Evolutionary conservation across 2,888 invertebrate species (phyloP).

Genomic region (Heliconius hortense): DNA sequence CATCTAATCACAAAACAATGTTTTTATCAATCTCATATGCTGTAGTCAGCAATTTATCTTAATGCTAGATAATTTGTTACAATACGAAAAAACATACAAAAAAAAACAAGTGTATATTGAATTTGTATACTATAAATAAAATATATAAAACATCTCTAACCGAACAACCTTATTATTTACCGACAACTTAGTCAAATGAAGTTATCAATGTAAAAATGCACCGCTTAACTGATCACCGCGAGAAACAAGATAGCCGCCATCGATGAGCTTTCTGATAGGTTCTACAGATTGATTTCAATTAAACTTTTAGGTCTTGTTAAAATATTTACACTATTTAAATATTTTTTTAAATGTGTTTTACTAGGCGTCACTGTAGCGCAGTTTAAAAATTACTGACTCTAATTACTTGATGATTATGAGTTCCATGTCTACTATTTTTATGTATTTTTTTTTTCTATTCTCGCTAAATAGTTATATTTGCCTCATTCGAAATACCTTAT

Average conservation of each 20-base stretch:
- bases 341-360: no score
- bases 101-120: background rate
- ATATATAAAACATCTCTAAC: background rate
- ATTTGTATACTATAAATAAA: background rate
- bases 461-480: background rate
- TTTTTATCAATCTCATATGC: background rate
- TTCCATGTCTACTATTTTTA: background rate
- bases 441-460: background rate
- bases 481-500: background rate
- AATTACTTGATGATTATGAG: background rate
- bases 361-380: background rate
- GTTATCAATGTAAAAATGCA: slow-evolving; percentile 15
- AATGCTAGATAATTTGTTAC: background rate
- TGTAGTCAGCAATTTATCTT: background rate
- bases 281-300: slow-evolving; percentile 13
- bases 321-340: background rate
- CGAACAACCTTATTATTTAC: background rate
- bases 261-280: slow-evolving; percentile 3
- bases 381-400: no score
- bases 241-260: slow-evolving; percentile 20
- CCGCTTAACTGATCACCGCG: slow-evolving; percentile 14
- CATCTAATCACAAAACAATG: no score
- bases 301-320: background rate
- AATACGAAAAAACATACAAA: background rate
- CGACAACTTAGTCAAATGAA: slow-evolving; percentile 13